Evolutionary conservation across 2,888 invertebrate genomes (phyloP), one percentile per base, ranked within the genome.

Genomic region (Eledona agricola): DNA sequence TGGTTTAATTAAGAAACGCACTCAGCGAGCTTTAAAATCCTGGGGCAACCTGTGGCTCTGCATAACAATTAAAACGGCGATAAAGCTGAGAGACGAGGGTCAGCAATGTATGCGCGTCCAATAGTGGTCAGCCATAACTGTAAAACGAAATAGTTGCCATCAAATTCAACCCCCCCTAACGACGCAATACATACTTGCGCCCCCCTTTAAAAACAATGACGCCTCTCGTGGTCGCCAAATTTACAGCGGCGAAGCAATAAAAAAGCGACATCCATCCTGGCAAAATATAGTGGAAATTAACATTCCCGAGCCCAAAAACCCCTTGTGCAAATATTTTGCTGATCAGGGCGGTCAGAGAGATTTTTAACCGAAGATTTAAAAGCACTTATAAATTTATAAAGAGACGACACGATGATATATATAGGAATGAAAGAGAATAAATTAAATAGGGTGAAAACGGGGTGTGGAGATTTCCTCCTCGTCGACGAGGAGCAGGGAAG

Each of bases 71-170:
- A 63, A 62, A 62, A 57, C 53, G 43, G 25, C 54, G 38, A 57
- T 60, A 59, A 63, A 62, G 51, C 49, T 40, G 51, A 47, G 26
- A 32, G 40, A 51, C 32, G 49, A 49, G 57, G 50, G 51, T 28
- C 29, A 45, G 56, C 56, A 62, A 60, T 58, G 58, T 58, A 59
- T 57, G 57, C 53, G 55, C 52, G 57, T 57, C 57, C 57, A 54
- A 52, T 55, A 51, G 60, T 57, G 62, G 64, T 62, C 62, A 55
- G 63, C 53, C 51, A 60, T 62, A 63, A 63, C 60, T 57, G 57
- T 59, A 60, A 63, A 63, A 54, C 58, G 60, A 60, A 63, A 65
- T 63, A 63, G 62, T 65, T 63, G 34, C 45, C 43, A 55, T 58
- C 52, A 55, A 35, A 55, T 29, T 34, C 25, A 19, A 34, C 23